Percentiles rank a stretch among this genome's conserved stretches.
Evolutionary conservation across 2,888 invertebrate species (phyloP).

Genomic region (Hirtodrosophila alboralis): DNA sequence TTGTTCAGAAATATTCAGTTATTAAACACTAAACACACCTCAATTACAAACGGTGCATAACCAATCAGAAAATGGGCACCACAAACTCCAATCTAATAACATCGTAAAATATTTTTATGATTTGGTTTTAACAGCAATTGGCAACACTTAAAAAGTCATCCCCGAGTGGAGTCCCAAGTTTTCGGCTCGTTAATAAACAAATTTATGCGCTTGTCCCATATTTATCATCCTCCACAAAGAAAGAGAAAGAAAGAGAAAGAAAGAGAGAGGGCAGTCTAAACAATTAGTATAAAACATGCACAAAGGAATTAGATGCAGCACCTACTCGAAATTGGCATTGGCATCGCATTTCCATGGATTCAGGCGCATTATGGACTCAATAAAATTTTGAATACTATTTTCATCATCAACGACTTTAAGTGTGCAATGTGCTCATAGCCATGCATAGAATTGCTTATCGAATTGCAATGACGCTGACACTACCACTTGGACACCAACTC

Average conservation of each 20-base stretch:
- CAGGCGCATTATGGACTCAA: constrained; percentile 48
- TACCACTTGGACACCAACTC: constrained; percentile 13
- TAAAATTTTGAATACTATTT: constrained; percentile 62
- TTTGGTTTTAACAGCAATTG: constrained; percentile 48
- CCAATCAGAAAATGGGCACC: constrained; percentile 45
- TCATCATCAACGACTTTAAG: constrained; percentile 34
- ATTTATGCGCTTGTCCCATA: constrained; percentile 73
- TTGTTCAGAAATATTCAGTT: constrained; percentile 13
- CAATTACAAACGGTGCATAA: constrained; percentile 56
- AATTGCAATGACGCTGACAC: constrained; percentile 2
- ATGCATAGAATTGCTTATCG: constrained; percentile 25
- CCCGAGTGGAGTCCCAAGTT: constrained; percentile 16
- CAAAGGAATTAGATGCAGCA: constrained; percentile 38
- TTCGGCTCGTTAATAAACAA: constrained; percentile 63
- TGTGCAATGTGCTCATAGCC: constrained; percentile 28
- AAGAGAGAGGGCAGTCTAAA: constrained; percentile 14
- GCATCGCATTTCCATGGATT: constrained; percentile 23
- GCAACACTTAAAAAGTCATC: constrained; percentile 56
- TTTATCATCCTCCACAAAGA: too few species aligned
- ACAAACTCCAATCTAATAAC: constrained; percentile 38
- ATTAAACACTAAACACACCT: constrained; percentile 45
- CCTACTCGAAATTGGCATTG: not conserved
- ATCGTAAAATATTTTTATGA: constrained; percentile 58
- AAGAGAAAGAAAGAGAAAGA: not conserved
- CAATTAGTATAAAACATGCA: constrained; percentile 66